A percentile compares a stretch with the other conserved stretches of the same genome.
These are phyloP conservation scores for Falco peregrinus DNA, from an alignment of 2,797 vertebrate species.

Conservation along the genomic window DNA sequence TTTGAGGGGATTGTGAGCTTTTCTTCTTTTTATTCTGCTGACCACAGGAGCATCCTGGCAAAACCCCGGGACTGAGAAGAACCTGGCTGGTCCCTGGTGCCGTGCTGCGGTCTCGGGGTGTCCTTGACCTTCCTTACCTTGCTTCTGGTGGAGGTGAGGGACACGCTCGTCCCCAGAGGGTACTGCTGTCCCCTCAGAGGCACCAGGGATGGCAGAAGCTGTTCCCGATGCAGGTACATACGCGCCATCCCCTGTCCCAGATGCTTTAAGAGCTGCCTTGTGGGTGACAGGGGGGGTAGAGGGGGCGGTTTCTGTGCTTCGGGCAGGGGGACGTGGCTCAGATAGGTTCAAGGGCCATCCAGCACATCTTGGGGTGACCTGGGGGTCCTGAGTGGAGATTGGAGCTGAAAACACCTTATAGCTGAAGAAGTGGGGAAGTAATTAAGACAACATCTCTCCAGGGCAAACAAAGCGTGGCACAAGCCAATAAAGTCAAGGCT, in stretches of 20 bases:
- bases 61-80: neutral
- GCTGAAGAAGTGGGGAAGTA: neutral
- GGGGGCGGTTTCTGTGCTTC: neutral
- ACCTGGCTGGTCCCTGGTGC: no score
- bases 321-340: neutral
- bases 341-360: neutral
- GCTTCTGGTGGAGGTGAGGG: neutral
- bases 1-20: neutral
- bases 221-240: neutral
- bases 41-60: no score
- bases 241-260: neutral
- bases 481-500: neutral
- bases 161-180: neutral
- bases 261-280: neutral
- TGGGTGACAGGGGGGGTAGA: neutral
- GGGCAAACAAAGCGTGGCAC: neutral
- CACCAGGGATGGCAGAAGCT: neutral
- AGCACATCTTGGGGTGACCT: no score
- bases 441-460: accelerated
- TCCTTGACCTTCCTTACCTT: neutral
- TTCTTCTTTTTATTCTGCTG: neutral
- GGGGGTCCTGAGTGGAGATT: neutral
- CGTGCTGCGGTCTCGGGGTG: neutral
- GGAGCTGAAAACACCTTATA: neutral
- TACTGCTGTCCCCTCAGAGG: neutral